Evolutionary conservation across 1,140 invertebrate species (phyloP), one percentile per base, ranked within the genome.

Genomic region (Drosophila willistoni): DNA sequence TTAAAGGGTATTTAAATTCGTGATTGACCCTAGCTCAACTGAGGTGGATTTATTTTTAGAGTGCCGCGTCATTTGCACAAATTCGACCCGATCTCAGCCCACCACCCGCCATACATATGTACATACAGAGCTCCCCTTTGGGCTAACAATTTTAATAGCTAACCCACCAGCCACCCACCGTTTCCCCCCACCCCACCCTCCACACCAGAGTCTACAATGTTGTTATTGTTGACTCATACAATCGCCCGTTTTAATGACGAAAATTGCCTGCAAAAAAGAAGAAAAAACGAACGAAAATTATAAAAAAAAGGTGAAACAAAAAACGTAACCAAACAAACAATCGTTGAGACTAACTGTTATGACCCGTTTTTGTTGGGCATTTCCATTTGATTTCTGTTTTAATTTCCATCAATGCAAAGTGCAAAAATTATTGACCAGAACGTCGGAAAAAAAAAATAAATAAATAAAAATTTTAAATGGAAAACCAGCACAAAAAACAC

Each of bases 341-440:
- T 69, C 17, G 66, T 47, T 54, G 42, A 12, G 42, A 33, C 39
- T 36, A 65, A 65, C 55, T 33, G 62, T 51, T 65, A n/a, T 54
- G 44, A 66, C 39, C 47, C 25, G 55, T 62, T 36, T 68, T 68
- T 63, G 44, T 39, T 57, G 34, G 68, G 69, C 10, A 65, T 73
- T 62, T 68, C 39, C 74, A 67, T 60, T 33, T 64, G 59, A 69
- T 80, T 87, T 79, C 65, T 68, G 39, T 69, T 79, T 83, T 68
- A 72, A 72, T 84, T 83, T 70, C 36, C 65, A 71, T 75, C 51
- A 71, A 75, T 72, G 78, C 39, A 64, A 60, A 68, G 34, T 65
- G 83, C 51, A 81, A 87, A 81, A 87, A 79, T 83, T 86, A 87
- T 79, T 75, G 76, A 70, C 65, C 79, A 85, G 74, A 86, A 81